Evolutionary conservation across 30 jellyfish, hydroid and myxozoan species (phyloP).

Genomic region (Rhopilema esculentum): DNA sequence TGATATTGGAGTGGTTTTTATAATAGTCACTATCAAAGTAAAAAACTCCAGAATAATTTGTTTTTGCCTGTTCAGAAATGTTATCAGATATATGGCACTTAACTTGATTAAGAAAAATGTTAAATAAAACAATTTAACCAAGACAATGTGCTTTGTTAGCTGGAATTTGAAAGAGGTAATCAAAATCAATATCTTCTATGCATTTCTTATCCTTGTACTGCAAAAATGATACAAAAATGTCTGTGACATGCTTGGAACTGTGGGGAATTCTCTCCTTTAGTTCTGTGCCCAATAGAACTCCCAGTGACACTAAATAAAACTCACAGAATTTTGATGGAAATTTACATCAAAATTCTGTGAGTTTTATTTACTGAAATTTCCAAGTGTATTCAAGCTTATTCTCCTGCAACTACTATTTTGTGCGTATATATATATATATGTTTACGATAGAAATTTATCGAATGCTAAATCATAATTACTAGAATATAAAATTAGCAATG

Average conservation of each 20-base stretch:
- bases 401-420: too few relatives aligned
- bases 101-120: constrained; percentile 4
- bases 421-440: too few relatives aligned
- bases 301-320: constrained; percentile 5
- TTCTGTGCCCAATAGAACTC: background rate
- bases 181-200: constrained; percentile 17
- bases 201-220: background rate
- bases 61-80: background rate
- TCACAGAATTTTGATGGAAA: background rate
- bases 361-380: too few relatives aligned
- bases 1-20: constrained; percentile 6
- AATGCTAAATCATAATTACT: too few relatives aligned
- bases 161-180: constrained; percentile 1
- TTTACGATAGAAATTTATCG: too few relatives aligned
- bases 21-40: background rate
- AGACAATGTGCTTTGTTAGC: constrained; percentile 10
- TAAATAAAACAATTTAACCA: constrained; percentile 1
- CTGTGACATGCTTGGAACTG: too few relatives aligned
- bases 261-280: constrained; percentile 11
- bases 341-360: too few relatives aligned
- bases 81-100: constrained; percentile 1
- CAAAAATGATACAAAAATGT: too few relatives aligned
- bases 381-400: too few relatives aligned
- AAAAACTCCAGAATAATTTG: background rate
- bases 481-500: too few relatives aligned